Percentiles rank a stretch among this genome's conserved stretches.
These are phyloP conservation scores for Callosobruchus maculatus DNA, from an alignment of 2,888 invertebrate species.

Conservation along the genomic window DNA sequence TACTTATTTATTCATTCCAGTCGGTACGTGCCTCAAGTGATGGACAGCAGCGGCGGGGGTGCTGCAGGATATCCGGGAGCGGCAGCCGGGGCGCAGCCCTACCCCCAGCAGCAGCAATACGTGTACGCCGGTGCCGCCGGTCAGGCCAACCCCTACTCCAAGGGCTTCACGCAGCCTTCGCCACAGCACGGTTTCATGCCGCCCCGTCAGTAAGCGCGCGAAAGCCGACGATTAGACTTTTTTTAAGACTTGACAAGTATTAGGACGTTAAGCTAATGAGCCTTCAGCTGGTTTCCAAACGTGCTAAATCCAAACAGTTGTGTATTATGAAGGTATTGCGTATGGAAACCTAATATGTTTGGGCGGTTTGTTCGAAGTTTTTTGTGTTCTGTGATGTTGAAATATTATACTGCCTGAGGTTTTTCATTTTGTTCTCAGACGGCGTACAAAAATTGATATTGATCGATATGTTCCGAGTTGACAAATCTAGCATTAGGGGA, in stretches of 20 bases:
- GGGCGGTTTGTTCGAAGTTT: neutral
- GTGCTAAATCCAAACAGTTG: neutral
- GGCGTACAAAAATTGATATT: too few relatives aligned
- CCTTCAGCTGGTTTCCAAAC: neutral
- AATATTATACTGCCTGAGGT: too few relatives aligned
- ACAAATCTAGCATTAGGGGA: too few relatives aligned
- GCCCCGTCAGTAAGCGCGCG: slow-evolving; percentile 34
- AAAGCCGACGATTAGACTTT: neutral
- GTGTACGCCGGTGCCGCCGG: slow-evolving; percentile 31
- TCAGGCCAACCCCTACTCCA: slow-evolving; percentile 44
- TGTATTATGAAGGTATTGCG: neutral
- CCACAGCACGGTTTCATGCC: slow-evolving; percentile 42
- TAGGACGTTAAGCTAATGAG: neutral
- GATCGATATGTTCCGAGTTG: too few relatives aligned
- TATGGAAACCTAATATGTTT: neutral
- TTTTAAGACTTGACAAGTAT: neutral
- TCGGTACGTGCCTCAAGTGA: slow-evolving; percentile 34
- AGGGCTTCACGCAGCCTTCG: slow-evolving; percentile 40
- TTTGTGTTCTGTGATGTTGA: neutral
- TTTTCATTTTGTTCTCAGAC: too few relatives aligned
- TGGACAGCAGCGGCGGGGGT: slow-evolving; percentile 40
- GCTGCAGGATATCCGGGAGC: slow-evolving; percentile 38
- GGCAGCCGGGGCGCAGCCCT: slow-evolving; percentile 36
- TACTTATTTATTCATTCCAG: slow-evolving; percentile 16
- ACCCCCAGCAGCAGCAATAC: slow-evolving; percentile 34